Percentiles rank a stretch among this genome's conserved stretches.
Conservation (phyloP, 2,888 invertebrate species). For the Hipparchia sbordonii region DNA sequence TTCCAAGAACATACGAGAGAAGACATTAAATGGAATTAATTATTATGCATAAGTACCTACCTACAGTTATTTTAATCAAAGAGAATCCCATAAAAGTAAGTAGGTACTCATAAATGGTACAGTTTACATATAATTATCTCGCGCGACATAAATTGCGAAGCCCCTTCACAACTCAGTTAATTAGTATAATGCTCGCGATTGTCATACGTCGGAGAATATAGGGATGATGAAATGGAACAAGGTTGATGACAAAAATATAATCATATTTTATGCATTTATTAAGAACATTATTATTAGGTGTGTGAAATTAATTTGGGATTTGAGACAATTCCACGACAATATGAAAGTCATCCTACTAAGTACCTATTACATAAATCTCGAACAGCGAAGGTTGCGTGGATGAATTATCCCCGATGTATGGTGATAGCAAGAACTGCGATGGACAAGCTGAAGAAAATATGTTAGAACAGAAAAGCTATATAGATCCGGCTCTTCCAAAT, state of each 20-base stretch:
- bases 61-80: background rate
- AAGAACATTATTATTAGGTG: background rate
- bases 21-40: too few relatives aligned
- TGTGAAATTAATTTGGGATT: constrained; percentile 5
- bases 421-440: too few relatives aligned
- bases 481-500: too few relatives aligned
- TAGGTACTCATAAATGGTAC: constrained; percentile 25
- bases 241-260: constrained; percentile 10
- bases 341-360: too few relatives aligned
- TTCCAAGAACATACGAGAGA: too few relatives aligned
- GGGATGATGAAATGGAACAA: constrained; percentile 16
- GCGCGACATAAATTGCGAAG: constrained; percentile 29
- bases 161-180: constrained; percentile 30
- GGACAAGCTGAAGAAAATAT: too few relatives aligned
- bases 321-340: too few relatives aligned
- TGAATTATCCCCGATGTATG: too few relatives aligned
- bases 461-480: too few relatives aligned
- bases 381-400: too few relatives aligned
- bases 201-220: constrained; percentile 19
- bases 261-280: constrained; percentile 14
- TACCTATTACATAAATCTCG: too few relatives aligned
- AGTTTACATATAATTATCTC: constrained; percentile 36
- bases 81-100: constrained; percentile 1
- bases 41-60: background rate
- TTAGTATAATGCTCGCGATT: constrained; percentile 31